Evolutionary conservation across 2,888 invertebrate genomes (phyloP).

Genomic region (Campoplex nolae): DNA sequence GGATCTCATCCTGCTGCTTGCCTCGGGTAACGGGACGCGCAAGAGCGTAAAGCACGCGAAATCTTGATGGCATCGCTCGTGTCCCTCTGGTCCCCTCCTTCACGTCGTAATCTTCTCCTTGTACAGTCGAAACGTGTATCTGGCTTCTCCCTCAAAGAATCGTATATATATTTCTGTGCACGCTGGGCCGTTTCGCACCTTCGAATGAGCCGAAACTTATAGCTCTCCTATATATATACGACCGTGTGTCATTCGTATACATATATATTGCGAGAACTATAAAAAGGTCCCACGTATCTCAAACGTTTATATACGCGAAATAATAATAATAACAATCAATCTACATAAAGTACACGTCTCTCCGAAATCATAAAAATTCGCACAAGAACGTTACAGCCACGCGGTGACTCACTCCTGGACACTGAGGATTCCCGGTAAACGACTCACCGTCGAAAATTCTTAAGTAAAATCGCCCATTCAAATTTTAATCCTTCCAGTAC

Average conservation of each 20-base stretch:
- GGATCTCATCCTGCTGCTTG: constrained; percentile 51
- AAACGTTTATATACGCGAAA: not conserved
- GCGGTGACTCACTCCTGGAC: not conserved
- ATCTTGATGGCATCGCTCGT: constrained; percentile 67
- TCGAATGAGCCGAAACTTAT: constrained; percentile 59
- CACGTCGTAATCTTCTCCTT: constrained; percentile 53
- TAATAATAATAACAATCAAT: constrained; percentile 47
- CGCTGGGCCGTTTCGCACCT: constrained; percentile 66
- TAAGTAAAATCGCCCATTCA: not conserved
- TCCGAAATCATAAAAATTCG: constrained; percentile 34
- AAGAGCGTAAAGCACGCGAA: constrained; percentile 63
- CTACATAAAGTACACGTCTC: constrained; percentile 9
- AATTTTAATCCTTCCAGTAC: not conserved
- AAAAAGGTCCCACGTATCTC: constrained; percentile 31
- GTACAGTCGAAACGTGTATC: constrained; percentile 55
- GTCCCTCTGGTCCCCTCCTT: constrained; percentile 33
- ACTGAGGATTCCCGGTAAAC: not conserved
- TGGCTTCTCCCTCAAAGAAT: constrained; percentile 13
- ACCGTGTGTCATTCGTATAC: constrained; percentile 18
- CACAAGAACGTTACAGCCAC: not conserved
- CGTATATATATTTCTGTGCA: constrained; percentile 36
- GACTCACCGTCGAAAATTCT: not conserved
- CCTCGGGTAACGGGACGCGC: constrained; percentile 67
- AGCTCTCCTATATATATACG: constrained; percentile 24
- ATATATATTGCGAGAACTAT: constrained; percentile 16